These are phyloP conservation scores for Plestiodon gilberti DNA, from an alignment of 2,113 vertebrate species.

Conservation along the genomic window DNA sequence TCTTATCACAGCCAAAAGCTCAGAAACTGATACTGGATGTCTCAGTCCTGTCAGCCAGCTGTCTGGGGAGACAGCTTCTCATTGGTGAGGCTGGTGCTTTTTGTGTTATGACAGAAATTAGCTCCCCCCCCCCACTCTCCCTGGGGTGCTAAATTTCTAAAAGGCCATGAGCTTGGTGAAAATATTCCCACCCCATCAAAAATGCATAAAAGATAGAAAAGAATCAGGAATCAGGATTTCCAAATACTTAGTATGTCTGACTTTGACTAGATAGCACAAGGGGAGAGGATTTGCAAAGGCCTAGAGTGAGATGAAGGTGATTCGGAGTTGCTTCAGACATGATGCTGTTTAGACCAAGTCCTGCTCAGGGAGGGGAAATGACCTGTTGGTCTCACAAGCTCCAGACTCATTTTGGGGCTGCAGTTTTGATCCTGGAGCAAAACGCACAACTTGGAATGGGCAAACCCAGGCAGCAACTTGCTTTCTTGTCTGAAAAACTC, in stretches of 20 bases:
- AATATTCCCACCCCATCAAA: background rate
- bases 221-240: background rate
- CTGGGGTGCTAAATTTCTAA: background rate
- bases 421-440: no score
- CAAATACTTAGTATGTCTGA: background rate
- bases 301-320: background rate
- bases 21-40: constrained; percentile 44
- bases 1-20: constrained; percentile 34
- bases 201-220: background rate
- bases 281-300: background rate
- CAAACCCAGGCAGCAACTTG: no score
- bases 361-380: no score
- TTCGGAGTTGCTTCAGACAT: background rate
- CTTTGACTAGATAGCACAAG: background rate
- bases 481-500: no score
- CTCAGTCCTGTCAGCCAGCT: constrained; percentile 28
- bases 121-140: background rate
- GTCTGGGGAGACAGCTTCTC: background rate
- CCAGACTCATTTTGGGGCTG: no score
- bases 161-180: background rate
- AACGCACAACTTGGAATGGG: no score
- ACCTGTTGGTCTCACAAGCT: no score
- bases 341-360: no score
- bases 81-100: background rate
- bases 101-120: background rate